These are phyloP conservation scores for Dendrolimus kikuchii DNA, from an alignment of 1,140 invertebrate genomes.

Conservation along the genomic window DNA sequence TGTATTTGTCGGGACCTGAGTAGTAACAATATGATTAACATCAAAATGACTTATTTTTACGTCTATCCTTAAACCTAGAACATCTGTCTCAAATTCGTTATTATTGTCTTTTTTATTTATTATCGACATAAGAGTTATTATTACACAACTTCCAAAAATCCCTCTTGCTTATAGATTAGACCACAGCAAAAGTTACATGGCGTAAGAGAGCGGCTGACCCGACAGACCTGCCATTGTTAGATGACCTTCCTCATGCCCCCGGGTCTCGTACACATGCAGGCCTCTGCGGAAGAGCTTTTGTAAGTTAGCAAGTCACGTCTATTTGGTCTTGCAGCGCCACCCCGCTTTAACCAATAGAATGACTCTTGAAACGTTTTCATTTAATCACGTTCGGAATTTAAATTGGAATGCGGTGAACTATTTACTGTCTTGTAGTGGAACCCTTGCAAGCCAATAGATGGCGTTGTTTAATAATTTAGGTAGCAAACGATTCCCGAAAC, in stretches of 20 bases:
- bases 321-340: conserved; percentile 9
- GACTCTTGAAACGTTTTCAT: conserved; percentile 17
- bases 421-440: conserved; percentile 7
- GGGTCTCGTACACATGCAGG: conserved; percentile 1
- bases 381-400: conserved; percentile 17
- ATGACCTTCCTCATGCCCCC: conserved; percentile 9
- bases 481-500: too few species aligned
- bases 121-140: neutral
- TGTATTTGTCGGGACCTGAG: too few species aligned
- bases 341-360: conserved; percentile 17
- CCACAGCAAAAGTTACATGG: conserved; percentile 13
- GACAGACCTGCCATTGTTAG: conserved; percentile 9
- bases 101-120: too few species aligned
- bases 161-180: conserved; percentile 9
- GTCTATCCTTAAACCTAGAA: too few species aligned
- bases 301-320: conserved; percentile 7
- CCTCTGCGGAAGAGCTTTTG: neutral
- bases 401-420: conserved; percentile 14
- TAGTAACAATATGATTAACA: too few species aligned
- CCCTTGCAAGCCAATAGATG: neutral
- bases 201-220: conserved; percentile 18
- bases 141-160: neutral
- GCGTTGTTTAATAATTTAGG: too few species aligned
- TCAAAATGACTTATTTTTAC: too few species aligned
- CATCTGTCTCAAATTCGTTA: too few species aligned